Conservation (phyloP, 2,888 invertebrate species). For the Thyatira batis region DNA sequence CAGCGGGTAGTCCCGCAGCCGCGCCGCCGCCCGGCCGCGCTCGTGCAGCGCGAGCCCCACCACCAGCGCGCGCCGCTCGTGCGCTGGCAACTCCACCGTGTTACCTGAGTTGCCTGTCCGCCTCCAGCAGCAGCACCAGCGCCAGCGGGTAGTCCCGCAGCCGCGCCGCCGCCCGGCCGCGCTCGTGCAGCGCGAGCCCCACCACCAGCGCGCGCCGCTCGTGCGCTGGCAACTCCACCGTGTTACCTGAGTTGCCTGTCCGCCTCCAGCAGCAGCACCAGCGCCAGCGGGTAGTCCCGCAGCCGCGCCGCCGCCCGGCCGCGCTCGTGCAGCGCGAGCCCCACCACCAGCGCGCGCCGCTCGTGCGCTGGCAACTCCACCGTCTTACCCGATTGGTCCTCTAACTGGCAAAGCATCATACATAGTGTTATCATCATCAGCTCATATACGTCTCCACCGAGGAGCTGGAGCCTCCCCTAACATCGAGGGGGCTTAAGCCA, state of each 20-base stretch:
- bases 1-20: too few species aligned
- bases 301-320: constrained; percentile 86
- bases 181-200: too few species aligned
- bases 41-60: too few species aligned
- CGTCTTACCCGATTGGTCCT: constrained; percentile 90
- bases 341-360: constrained; percentile 86
- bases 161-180: constrained; percentile 84
- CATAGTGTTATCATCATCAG: background rate
- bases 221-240: too few species aligned
- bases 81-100: too few species aligned
- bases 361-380: constrained; percentile 87
- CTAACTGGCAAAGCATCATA: constrained; percentile 70
- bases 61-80: too few species aligned
- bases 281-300: constrained; percentile 85
- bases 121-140: too few species aligned
- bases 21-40: too few species aligned
- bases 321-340: constrained; percentile 91
- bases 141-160: constrained; percentile 84
- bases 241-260: constrained; percentile 87
- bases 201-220: too few species aligned
- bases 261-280: constrained; percentile 89
- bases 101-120: too few species aligned
- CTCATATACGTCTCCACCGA: too few species aligned
- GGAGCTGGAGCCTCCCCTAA: background rate
- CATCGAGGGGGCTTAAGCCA: too few species aligned